Base-by-base conservation (phyloP, 2,113 vertebrate species). In the Thryonomys swinderianus region DNA sequence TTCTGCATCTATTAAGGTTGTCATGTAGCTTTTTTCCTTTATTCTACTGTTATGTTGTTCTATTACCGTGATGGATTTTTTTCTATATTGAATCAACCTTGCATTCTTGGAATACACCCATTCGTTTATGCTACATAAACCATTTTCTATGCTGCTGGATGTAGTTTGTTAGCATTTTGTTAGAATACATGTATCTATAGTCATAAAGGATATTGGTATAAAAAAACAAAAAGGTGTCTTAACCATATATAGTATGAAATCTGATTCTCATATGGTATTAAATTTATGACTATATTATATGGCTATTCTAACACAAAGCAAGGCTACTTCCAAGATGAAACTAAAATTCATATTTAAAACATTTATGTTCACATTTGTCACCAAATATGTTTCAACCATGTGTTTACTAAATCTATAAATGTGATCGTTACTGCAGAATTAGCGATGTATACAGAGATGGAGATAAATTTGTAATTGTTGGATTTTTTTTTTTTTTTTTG, bases 91-190 rank as follows among this genome's bases (percentile, higher is more conserved):
- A 95, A 84, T 51, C 62, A 93, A 80, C 32, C 69, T 89, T 96
- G 55, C 88, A 90, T 96, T 96, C 81, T 64, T 93, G 67, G 67
- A 66, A 59, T 88, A 92, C 89, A 84, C 57, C 59, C 90, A 53
- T 57, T 90, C 86, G 74, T 74, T 57, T 80, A 51, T 87, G 85
- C 76, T 90, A 92, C 88, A 96, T 91, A 96, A 88, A 86, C 51
- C 93, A 92, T 97, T 93, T 92, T 96, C 93, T 93, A 51, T 92
- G 85, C 74, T 96, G 62, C 85, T 96, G 85, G 85, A 89, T 91
- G 93, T 86, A 62, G 57, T 93, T 92, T 94, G 93, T 84, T 96
- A 87, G 85, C 84, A 96, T 92, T 95, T 85, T 91, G 67, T 86
- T 79, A 95, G 91, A 82, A 76, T 89, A 83, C 89, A 93, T 88